Evolutionary conservation across 2,113 vertebrate genomes (phyloP).

Genomic region (Dicrurus megarhynchus): DNA sequence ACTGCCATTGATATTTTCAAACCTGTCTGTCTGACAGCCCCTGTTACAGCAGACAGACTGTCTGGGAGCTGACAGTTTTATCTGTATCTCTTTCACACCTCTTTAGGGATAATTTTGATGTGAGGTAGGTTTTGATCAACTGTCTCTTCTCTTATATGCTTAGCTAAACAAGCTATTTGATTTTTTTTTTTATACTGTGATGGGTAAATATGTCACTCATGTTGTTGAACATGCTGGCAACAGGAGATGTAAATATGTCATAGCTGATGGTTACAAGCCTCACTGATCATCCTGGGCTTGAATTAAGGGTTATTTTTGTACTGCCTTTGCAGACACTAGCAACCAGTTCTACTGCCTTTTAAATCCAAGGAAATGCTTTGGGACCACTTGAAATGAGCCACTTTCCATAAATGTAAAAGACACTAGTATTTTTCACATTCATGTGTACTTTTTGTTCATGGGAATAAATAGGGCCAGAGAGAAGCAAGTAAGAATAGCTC

Average conservation of each 20-base stretch:
- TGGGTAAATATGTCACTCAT: conserved; percentile 62
- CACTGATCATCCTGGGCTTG: not conserved
- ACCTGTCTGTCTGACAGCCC: not conserved
- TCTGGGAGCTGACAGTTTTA: conserved; percentile 53
- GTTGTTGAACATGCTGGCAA: conserved; percentile 46
- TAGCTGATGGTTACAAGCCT: conserved; percentile 23
- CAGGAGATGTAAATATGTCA: conserved; percentile 54
- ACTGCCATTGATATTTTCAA: not conserved
- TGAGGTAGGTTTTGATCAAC: conserved; percentile 51
- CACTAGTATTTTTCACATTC: not conserved
- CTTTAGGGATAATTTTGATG: conserved; percentile 60
- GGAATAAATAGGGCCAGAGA: not conserved
- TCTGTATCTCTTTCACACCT: conserved; percentile 56
- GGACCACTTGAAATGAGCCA: not conserved
- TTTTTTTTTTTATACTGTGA: conserved; percentile 23
- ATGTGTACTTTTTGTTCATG: not conserved
- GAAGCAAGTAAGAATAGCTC: not conserved
- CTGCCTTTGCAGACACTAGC: not conserved
- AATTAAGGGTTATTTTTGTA: conserved; percentile 28
- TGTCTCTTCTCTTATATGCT: conserved; percentile 13
- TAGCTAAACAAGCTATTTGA: conserved; percentile 57
- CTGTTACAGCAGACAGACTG: conserved; percentile 26
- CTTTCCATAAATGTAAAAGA: not conserved
- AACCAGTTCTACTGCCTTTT: not conserved
- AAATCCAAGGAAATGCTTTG: not conserved